Evolutionary conservation across 2,113 vertebrate species (phyloP), one percentile per base, ranked within the genome.

Genomic region (Vulpes ferrilata): DNA sequence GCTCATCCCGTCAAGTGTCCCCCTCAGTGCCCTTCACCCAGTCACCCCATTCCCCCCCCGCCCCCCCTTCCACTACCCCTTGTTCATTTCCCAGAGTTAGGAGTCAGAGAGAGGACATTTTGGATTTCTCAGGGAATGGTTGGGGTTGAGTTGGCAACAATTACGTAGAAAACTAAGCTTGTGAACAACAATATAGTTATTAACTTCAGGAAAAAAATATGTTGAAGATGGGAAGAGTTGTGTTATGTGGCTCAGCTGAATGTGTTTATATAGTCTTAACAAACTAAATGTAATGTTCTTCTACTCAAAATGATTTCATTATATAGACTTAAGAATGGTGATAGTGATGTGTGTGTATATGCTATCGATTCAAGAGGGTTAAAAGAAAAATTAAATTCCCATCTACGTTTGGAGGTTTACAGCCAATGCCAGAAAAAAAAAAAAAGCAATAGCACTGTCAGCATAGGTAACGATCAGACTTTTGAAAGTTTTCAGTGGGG

Each of bases 331-430:
- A 35, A 87, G 59, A 86, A 81, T 88, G 55, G 64, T 3, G 30
- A 81, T 93, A 85, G 16, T 90, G 95, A 55, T 19, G 51, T 20
- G 3, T 82, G 4, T 82, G 2, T 74, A 32, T 9, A 27, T 60
- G 32, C 12, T 87, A 1, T 60, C 79, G 27, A 17, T 76, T 92
- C 27, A 85, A 55, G 83, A 92, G 38, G 19, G 17, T 76, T 92
- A 53, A 89, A 94, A 89, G 86, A 82, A 11, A 11, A 89, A 80
- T 62, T 84, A 74, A 90, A 32, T 93, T 81, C 51, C 86, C 27
- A 32, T 86, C 73, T 0, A 1, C 55, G 22, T 20, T 81, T n/a
- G 74, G 43, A 90, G 16, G 55, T 53, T 90, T 38, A 55, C 43
- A 60, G 35, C 48, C 57, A 80, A 16, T 48, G 38, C 62, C 62